Base-by-base conservation (phyloP, 2,113 vertebrate species). In the Erythrocebus patas region DNA sequence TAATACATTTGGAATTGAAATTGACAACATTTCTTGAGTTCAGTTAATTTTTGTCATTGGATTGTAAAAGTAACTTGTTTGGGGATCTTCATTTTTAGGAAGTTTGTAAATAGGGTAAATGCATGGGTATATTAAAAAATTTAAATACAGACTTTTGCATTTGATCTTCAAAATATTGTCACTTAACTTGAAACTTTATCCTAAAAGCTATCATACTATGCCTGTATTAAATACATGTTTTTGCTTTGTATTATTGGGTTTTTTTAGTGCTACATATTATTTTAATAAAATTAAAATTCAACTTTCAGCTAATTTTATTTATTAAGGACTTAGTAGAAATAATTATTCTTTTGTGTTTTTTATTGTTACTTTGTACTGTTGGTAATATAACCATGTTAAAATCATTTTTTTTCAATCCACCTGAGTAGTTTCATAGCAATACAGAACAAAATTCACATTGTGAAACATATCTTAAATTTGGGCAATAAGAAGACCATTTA, bases 401-500 rank as follows among this genome's bases (percentile, higher is more conserved):
- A 52, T 89, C 50, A 48, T 89, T 85, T 89, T 76, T 12, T 68
- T 68, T 8, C 3, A 52, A 18, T 73, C 40, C 0, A 14, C 30
- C 6, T 70, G 20, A 23, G 73, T 88, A 22, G 57, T 70, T 89
- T 84, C 50, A 92, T 72, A 70, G 68, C 7, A 91, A 55, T 1
- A 81, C 2, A 73, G 2, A 43, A 35, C 12, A 90, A 43, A 86
- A 68, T 1, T 76, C 27, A 57, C 11, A 50, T 14, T 57, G 4
- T 94, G 59, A 89, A 89, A 55, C 73, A 59, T 35, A 72, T 86
- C 94, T 95, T 64, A 90, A 23, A 13, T 90, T 92, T 61, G 43
- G 57, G 45, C 84, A 94, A 11, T 6, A 30, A 94, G 32, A 81
- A 13, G 5, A 1, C 17, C n/a, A 20, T 57, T 80, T 95, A 43